A percentile compares a stretch with the other conserved stretches of the same genome.
These are phyloP conservation scores for Phocoena sinus DNA, from an alignment of 2,113 vertebrate genomes.

Conservation along the genomic window DNA sequence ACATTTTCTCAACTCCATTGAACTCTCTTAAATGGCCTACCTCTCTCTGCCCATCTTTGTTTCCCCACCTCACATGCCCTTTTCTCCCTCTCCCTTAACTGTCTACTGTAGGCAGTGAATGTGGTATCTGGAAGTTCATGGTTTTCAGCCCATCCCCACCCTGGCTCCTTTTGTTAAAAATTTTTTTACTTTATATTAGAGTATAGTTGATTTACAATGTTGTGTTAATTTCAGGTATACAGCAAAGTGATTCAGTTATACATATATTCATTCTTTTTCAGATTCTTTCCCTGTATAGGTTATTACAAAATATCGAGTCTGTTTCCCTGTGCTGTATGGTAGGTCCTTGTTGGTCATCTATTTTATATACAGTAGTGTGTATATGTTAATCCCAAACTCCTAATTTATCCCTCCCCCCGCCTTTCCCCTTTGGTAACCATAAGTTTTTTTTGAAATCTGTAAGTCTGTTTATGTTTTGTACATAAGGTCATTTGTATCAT, in stretches of 20 bases:
- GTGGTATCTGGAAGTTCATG: not conserved
- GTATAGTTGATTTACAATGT: not conserved
- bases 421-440: not conserved
- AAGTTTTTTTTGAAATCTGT: not conserved
- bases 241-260: not conserved
- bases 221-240: not conserved
- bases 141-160: not conserved
- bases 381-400: not conserved
- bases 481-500: not conserved
- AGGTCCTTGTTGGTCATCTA: not conserved
- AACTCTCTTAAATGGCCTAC: not conserved
- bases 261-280: not conserved
- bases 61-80: not conserved
- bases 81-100: not conserved
- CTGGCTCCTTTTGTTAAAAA: not conserved
- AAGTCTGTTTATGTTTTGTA: not conserved
- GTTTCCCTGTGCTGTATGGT: not conserved
- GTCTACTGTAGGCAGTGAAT: not conserved
- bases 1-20: not conserved
- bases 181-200: not conserved
- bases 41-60: not conserved
- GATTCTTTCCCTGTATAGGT: not conserved
- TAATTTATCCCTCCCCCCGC: not conserved
- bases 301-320: not conserved
- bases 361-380: not conserved